Percentiles rank a stretch among this genome's conserved stretches.
phyloP scores from a whole-genome alignment of 2,888 invertebrate genomes.

The Hirtodrosophila cameraria region DNA sequence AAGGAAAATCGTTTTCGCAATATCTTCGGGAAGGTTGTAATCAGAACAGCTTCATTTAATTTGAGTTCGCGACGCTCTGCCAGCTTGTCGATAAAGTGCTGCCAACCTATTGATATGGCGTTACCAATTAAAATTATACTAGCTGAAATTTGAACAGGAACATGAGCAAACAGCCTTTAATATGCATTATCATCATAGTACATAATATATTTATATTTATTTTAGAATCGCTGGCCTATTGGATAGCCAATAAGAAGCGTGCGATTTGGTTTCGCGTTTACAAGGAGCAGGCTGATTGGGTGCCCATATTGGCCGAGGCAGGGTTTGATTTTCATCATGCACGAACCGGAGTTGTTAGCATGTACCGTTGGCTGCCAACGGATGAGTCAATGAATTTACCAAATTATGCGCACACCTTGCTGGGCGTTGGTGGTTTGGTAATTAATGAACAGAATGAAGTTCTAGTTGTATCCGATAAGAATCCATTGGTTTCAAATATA shows the following conservation, averaged over 20 bases:
- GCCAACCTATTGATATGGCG: too few relatives aligned
- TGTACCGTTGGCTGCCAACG: conserved; percentile 92
- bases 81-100: too few relatives aligned
- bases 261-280: conserved; percentile 93
- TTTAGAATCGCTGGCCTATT: conserved; percentile 88
- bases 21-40: too few relatives aligned
- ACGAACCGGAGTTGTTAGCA: conserved; percentile 90
- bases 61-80: too few relatives aligned
- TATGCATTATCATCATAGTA: background rate
- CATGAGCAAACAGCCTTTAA: too few relatives aligned
- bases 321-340: conserved; percentile 96
- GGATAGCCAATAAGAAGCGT: conserved; percentile 87
- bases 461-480: conserved; percentile 91
- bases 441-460: conserved; percentile 90
- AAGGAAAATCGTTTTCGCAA: too few relatives aligned
- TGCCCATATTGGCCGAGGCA: conserved; percentile 90
- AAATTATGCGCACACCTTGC: conserved; percentile 89
- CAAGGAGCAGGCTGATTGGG: conserved; percentile 89
- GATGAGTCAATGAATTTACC: conserved; percentile 88
- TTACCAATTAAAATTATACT: too few relatives aligned
- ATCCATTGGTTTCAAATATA: conserved; percentile 83
- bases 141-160: too few relatives aligned
- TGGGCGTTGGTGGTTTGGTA: conserved; percentile 94
- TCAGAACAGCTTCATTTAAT: too few relatives aligned
- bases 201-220: background rate